Evolutionary conservation across 2,113 vertebrate genomes (phyloP).

Genomic region (Clupea harengus): DNA sequence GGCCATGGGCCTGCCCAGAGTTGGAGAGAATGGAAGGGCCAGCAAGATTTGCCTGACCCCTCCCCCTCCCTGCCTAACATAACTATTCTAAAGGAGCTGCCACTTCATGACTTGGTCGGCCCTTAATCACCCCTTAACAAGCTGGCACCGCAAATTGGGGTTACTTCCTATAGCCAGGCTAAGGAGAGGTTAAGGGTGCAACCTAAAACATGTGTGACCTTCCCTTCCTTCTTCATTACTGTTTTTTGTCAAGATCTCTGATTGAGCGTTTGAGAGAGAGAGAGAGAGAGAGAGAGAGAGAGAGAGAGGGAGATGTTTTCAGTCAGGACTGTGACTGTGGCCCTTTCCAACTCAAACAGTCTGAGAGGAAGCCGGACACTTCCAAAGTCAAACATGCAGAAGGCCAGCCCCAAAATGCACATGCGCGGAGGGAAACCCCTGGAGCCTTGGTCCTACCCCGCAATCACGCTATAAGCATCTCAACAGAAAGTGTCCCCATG

Average conservation of each 20-base stretch:
- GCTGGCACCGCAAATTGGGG: not conserved
- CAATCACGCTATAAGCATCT: not conserved
- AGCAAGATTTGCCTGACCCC: not conserved
- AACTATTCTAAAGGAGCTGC: not conserved
- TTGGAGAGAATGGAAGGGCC: not conserved
- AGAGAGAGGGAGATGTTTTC: not conserved
- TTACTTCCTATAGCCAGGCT: not conserved
- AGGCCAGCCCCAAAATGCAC: not conserved
- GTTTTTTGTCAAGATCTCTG: not conserved
- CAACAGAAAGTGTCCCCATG: too few relatives aligned
- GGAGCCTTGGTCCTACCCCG: not conserved
- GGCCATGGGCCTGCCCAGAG: not conserved
- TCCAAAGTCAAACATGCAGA: slow-evolving; percentile 22
- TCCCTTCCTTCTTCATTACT: not conserved
- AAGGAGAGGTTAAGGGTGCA: not conserved
- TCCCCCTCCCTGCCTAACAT: not conserved
- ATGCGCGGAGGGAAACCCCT: not conserved
- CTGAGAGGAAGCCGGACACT: slow-evolving; percentile 14
- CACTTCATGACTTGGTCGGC: not conserved
- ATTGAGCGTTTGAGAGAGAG: not conserved
- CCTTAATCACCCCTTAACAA: not conserved
- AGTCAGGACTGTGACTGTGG: not conserved
- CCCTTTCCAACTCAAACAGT: slow-evolving; percentile 22
- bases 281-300: not conserved
- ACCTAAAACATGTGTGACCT: slow-evolving; percentile 7